Evolutionary conservation across 2,888 invertebrate genomes (phyloP).

Genomic region (Lithophane semibrunnea): DNA sequence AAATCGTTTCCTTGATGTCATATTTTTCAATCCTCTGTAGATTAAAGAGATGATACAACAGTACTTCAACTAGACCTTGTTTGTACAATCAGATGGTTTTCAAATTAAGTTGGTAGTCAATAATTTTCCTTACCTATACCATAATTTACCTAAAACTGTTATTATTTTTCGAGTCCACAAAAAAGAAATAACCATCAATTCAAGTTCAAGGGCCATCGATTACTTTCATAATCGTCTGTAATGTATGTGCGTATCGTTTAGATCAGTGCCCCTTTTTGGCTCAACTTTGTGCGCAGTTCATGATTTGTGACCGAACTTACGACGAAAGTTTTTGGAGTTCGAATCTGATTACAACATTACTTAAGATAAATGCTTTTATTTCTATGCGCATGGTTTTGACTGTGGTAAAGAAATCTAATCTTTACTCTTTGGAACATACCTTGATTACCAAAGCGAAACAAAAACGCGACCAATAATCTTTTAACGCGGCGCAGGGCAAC

Average conservation of each 20-base stretch:
- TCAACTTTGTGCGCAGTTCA: slow-evolving; percentile 34
- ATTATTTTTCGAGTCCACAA: neutral
- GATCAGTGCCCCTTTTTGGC: slow-evolving; percentile 43
- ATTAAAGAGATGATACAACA: neutral
- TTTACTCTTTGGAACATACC: neutral
- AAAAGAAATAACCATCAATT: slow-evolving; percentile 30
- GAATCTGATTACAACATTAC: slow-evolving; percentile 44
- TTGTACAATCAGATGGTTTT: too few species aligned
- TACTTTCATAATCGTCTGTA: slow-evolving; percentile 41
- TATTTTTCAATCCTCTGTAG: neutral
- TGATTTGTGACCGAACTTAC: slow-evolving; percentile 54
- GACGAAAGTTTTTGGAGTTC: slow-evolving; percentile 43
- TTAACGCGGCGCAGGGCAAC: neutral
- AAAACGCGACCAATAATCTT: neutral
- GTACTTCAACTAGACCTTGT: too few species aligned
- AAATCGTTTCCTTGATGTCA: neutral
- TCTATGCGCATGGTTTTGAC: slow-evolving; percentile 37
- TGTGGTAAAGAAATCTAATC: neutral
- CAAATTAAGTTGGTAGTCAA: neutral
- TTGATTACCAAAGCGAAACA: neutral
- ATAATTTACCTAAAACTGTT: neutral
- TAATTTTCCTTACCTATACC: neutral
- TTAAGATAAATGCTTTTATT: slow-evolving; percentile 57
- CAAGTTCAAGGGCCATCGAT: slow-evolving; percentile 52
- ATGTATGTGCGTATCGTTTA: slow-evolving; percentile 46